phyloP scores from a whole-genome alignment of 2,113 vertebrate genomes.

The Ophiodon elongatus region DNA sequence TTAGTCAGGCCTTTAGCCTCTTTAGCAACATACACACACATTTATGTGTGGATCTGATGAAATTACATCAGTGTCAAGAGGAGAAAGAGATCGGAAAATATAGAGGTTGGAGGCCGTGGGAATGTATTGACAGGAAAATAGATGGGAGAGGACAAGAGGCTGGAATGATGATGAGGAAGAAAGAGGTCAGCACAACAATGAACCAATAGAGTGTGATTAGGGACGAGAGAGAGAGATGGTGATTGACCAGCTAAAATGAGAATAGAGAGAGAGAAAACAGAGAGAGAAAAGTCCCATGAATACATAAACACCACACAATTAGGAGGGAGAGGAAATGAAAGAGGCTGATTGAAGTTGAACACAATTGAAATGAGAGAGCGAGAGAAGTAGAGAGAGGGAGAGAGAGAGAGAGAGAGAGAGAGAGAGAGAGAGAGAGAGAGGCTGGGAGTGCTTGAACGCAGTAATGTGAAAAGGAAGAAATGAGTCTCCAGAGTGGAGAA shows the following conservation, averaged over 20 bases:
- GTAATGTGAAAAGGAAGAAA: not conserved
- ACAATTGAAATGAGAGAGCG: conserved; percentile 13
- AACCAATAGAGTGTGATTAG: not conserved
- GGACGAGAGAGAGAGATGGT: not conserved
- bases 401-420: conserved; percentile 8
- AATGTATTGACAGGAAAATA: conserved; percentile 40
- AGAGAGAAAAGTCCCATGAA: not conserved
- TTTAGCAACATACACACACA: not conserved
- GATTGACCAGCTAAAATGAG: not conserved
- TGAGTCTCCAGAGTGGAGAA: not conserved
- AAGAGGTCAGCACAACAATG: conserved; percentile 7
- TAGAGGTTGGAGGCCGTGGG: not conserved
- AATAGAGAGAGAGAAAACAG: conserved; percentile 4
- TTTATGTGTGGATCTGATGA: not conserved
- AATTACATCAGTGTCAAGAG: conserved; percentile 11
- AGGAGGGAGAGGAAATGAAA: conserved; percentile 21
- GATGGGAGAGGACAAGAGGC: conserved; percentile 27
- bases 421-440: conserved; percentile 10
- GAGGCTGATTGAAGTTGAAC: conserved; percentile 29
- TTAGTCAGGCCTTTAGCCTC: not conserved
- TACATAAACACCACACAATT: conserved; percentile 28
- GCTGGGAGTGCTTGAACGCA: not conserved
- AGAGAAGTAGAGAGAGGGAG: not conserved
- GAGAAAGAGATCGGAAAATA: not conserved
- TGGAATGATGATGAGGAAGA: conserved; percentile 2